These are phyloP conservation scores for Pseudochirops cupreus DNA, from an alignment of 2,797 vertebrate genomes.

Conservation along the genomic window DNA sequence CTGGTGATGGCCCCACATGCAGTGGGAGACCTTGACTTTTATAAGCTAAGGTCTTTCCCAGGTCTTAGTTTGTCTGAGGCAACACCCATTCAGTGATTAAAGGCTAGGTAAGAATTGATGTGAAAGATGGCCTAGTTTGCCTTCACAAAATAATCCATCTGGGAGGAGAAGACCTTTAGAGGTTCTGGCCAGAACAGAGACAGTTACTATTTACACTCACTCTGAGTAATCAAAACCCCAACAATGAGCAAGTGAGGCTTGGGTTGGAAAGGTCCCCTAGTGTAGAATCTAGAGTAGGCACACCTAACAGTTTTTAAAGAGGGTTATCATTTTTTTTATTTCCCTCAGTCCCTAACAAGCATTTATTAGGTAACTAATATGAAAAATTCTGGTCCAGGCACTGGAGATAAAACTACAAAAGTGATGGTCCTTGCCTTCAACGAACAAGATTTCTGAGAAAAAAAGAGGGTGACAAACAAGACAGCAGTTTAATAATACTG, in stretches of 20 bases:
- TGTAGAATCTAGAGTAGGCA: neutral
- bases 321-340: neutral
- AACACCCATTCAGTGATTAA: too few relatives aligned
- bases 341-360: neutral
- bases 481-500: neutral
- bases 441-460: neutral
- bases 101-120: too few relatives aligned
- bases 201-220: neutral
- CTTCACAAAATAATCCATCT: too few relatives aligned
- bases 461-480: neutral
- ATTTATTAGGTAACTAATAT: neutral
- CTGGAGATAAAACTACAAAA: neutral
- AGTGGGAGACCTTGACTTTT: too few relatives aligned
- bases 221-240: neutral
- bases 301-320: neutral
- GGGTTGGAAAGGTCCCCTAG: too few relatives aligned
- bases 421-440: neutral
- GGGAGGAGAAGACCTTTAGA: too few relatives aligned
- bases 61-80: too few relatives aligned
- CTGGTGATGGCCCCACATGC: too few relatives aligned
- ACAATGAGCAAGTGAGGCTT: neutral
- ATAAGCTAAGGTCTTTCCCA: too few relatives aligned
- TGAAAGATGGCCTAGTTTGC: too few relatives aligned
- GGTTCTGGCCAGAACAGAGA: neutral
- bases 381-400: neutral